phyloP scores from a whole-genome alignment of 2,888 invertebrate genomes.

The Drosophila borealis region DNA sequence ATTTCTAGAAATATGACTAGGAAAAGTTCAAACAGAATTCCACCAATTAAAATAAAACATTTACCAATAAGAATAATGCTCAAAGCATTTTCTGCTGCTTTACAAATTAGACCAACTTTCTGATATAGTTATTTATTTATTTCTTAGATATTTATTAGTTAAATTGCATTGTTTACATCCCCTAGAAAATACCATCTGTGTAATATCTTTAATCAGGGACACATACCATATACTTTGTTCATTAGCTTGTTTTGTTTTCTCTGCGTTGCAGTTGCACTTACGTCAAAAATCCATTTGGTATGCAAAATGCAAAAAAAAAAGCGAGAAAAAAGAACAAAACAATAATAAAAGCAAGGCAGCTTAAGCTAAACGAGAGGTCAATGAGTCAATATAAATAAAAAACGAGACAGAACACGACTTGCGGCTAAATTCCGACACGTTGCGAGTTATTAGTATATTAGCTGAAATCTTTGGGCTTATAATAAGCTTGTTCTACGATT shows the following conservation, averaged over 20 bases:
- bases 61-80: not conserved
- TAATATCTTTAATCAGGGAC: conserved; percentile 35
- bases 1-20: no score
- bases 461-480: conserved; percentile 26
- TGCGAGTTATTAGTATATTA: conserved; percentile 26
- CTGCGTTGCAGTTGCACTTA: conserved; percentile 38
- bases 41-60: no score
- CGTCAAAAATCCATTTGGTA: conserved; percentile 61
- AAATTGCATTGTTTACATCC: not conserved
- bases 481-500: conserved; percentile 26
- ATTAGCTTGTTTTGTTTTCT: conserved; percentile 17
- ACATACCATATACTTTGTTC: conserved; percentile 29
- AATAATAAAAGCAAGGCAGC: conserved; percentile 46
- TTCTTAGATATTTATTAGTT: no score
- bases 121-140: no score
- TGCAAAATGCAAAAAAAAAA: conserved; percentile 56
- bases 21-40: no score
- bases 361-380: conserved; percentile 70
- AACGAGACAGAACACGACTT: conserved; percentile 31
- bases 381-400: conserved; percentile 53
- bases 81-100: no score
- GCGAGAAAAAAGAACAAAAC: conserved; percentile 19
- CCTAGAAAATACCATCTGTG: not conserved
- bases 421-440: conserved; percentile 40
- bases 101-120: no score